phyloP scores from a whole-genome alignment of 2,888 invertebrate genomes.

The Drosophila tanythrix region DNA sequence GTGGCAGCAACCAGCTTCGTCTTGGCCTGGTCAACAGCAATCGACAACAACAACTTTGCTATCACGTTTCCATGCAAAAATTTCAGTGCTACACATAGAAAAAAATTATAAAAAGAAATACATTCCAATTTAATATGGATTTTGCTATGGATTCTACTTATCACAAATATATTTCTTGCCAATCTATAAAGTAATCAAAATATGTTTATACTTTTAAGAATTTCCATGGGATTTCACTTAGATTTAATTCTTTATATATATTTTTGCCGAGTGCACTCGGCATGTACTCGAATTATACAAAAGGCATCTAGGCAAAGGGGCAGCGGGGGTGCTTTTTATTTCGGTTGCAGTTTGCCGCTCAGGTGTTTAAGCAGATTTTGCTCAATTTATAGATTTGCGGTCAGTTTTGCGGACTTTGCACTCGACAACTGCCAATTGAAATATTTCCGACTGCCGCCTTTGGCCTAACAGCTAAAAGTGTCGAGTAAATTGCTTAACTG shows the following conservation, averaged over 20 bases:
- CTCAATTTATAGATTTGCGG: constrained; percentile 10
- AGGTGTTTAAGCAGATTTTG: constrained; percentile 23
- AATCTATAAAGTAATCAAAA: background rate
- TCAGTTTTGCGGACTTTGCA: constrained; percentile 28
- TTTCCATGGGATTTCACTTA: background rate
- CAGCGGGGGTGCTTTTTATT: constrained; percentile 12
- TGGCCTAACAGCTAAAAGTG: constrained; percentile 10
- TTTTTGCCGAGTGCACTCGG: constrained; percentile 60
- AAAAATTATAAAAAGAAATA: background rate
- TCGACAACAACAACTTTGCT: constrained; percentile 61
- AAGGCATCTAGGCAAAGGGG: background rate
- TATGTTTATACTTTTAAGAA: background rate
- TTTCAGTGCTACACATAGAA: constrained; percentile 19
- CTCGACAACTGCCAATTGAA: constrained; percentile 25
- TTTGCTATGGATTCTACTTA: background rate
- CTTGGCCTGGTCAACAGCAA: constrained; percentile 45
- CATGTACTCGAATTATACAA: constrained; percentile 69
- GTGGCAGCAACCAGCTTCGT: constrained; percentile 25
- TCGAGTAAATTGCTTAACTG: constrained; percentile 13
- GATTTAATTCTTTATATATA: background rate
- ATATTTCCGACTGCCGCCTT: constrained; percentile 58
- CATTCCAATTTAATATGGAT: background rate
- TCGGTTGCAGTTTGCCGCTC: constrained; percentile 5
- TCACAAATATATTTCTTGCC: background rate
- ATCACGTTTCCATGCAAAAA: constrained; percentile 81